Percentiles rank a stretch among this genome's conserved stretches.
Conservation (phyloP, 2,797 vertebrate species). For the Luscinia luscinia region DNA sequence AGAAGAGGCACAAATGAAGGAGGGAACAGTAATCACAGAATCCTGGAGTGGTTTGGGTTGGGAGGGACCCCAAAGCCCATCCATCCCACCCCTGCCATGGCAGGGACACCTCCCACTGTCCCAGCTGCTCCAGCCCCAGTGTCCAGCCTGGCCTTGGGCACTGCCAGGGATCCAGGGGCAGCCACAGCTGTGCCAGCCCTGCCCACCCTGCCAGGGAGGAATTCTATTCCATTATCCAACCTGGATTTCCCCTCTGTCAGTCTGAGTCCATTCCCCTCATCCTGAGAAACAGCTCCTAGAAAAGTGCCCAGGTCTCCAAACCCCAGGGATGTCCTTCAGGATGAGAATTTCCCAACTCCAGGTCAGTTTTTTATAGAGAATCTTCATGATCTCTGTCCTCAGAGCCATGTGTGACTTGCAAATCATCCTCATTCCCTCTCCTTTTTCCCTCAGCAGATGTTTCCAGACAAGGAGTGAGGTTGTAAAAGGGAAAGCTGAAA, state of each 20-base stretch:
- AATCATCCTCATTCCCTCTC: neutral
- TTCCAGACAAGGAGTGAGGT: neutral
- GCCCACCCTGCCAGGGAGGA: fast-evolving
- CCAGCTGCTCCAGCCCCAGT: too few species aligned
- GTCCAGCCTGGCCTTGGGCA: too few species aligned
- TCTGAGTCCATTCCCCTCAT: neutral
- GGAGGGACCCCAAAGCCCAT: fast-evolving
- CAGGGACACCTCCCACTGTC: too few species aligned
- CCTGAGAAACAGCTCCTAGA: neutral
- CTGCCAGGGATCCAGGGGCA: too few species aligned
- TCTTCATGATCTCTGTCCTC: neutral
- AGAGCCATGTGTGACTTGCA: neutral
- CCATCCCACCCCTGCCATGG: neutral
- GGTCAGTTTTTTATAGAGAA: neutral
- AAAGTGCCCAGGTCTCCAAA: neutral
- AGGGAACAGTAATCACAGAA: neutral
- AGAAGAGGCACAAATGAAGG: neutral
- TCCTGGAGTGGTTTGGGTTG: neutral
- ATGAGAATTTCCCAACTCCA: neutral
- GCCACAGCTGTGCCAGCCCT: neutral
- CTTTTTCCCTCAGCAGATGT: neutral
- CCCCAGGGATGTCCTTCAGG: neutral
- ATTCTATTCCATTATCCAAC: neutral
- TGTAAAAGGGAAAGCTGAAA: neutral
- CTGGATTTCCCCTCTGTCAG: neutral